Percentiles rank a stretch among this genome's conserved stretches.
phyloP scores from a whole-genome alignment of 2,113 vertebrate species.

The Coptodon rendalli region DNA sequence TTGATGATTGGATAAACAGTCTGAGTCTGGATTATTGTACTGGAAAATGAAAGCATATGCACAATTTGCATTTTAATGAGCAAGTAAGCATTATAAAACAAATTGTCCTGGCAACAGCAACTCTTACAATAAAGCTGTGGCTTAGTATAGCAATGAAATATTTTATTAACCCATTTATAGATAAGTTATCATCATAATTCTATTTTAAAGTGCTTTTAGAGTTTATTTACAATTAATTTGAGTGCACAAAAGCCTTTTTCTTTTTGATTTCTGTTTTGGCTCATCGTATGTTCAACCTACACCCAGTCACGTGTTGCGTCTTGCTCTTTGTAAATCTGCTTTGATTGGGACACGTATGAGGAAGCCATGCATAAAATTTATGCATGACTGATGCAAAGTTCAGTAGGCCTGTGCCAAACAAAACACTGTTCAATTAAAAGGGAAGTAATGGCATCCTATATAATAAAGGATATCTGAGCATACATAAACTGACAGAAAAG shows the following conservation, averaged over 20 bases:
- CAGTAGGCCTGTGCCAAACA: constrained; percentile 60
- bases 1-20: constrained; percentile 68
- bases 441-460: constrained; percentile 68
- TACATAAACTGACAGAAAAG: constrained; percentile 65
- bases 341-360: constrained; percentile 61
- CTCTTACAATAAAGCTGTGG: constrained; percentile 28
- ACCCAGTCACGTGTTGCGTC: constrained; percentile 26
- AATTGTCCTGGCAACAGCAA: constrained; percentile 49
- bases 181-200: background rate
- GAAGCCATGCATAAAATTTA: constrained; percentile 69
- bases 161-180: constrained; percentile 27
- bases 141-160: constrained; percentile 36
- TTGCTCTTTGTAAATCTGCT: constrained; percentile 48
- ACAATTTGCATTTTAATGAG: constrained; percentile 76
- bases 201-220: background rate
- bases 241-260: background rate
- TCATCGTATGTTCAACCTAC: background rate
- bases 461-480: constrained; percentile 70
- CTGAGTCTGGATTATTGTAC: constrained; percentile 65
- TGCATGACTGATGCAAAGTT: constrained; percentile 62
- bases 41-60: constrained; percentile 73
- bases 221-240: background rate
- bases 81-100: constrained; percentile 61
- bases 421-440: constrained; percentile 74
- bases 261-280: background rate